These are phyloP conservation scores for Calypte anna DNA, from an alignment of 2,113 vertebrate genomes.

Conservation along the genomic window DNA sequence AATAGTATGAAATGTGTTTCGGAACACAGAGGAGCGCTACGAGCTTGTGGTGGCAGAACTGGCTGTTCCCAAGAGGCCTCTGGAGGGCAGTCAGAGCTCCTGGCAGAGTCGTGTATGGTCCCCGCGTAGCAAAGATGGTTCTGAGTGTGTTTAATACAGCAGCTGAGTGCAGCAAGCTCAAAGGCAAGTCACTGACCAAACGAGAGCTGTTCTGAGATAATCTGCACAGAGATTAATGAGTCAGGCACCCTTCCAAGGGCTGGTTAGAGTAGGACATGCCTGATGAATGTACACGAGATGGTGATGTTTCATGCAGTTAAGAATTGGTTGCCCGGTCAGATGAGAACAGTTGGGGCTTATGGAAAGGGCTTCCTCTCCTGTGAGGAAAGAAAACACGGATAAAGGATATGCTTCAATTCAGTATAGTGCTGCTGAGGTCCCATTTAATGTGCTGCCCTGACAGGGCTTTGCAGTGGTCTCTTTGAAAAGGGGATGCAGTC, in stretches of 20 bases:
- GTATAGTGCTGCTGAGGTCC: background rate
- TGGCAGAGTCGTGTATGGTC: fast-evolving
- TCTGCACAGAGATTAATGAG: background rate
- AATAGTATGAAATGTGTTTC: fast-evolving
- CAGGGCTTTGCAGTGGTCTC: background rate
- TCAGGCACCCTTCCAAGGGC: background rate
- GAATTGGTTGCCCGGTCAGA: background rate
- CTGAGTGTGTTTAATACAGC: background rate
- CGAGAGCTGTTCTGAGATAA: background rate
- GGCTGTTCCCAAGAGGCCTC: background rate
- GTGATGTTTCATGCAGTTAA: background rate
- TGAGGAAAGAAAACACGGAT: background rate
- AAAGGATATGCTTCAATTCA: background rate
- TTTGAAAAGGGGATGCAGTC: background rate
- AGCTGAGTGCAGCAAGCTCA: background rate
- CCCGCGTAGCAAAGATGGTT: background rate
- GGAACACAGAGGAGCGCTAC: background rate
- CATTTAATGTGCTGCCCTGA: background rate
- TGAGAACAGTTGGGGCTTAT: background rate
- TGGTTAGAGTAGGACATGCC: background rate
- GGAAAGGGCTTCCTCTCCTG: background rate
- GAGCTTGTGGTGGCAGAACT: background rate
- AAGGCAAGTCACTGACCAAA: background rate
- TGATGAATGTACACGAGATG: background rate
- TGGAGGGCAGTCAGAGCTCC: background rate